A percentile compares a stretch with the other conserved stretches of the same genome.
These are phyloP conservation scores for Stegostoma tigrinum DNA, from an alignment of 2,113 vertebrate species.

Conservation along the genomic window DNA sequence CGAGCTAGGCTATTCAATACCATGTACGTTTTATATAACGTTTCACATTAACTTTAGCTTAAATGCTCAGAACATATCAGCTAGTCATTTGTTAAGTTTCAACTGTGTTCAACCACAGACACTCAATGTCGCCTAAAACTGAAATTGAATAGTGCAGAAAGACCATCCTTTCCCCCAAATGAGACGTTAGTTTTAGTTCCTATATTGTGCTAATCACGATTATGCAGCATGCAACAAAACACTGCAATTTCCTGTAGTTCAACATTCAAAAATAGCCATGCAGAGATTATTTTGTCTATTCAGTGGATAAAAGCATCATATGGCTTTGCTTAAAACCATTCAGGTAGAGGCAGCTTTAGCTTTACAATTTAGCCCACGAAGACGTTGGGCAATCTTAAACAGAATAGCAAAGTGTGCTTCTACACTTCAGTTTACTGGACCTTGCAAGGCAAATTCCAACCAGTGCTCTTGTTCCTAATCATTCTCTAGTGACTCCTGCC, in stretches of 20 bases:
- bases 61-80: neutral
- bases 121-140: neutral
- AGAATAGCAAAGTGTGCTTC: neutral
- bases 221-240: neutral
- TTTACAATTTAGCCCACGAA: too few species aligned
- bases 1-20: neutral
- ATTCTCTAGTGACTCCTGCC: neutral
- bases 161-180: neutral
- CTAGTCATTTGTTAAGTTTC: neutral
- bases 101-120: neutral
- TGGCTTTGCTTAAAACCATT: neutral
- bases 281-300: neutral
- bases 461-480: neutral
- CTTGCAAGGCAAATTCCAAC: neutral
- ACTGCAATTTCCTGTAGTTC: neutral
- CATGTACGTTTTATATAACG: neutral
- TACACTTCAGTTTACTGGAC: neutral
- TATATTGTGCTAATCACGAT: neutral
- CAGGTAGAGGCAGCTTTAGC: too few species aligned
- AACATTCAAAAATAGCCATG: neutral
- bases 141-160: neutral
- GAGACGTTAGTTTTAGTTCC: neutral
- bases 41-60: neutral
- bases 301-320: neutral
- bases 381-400: neutral